Conservation (phyloP, 1,140 invertebrate species). For the Eumaeus atala region DNA sequence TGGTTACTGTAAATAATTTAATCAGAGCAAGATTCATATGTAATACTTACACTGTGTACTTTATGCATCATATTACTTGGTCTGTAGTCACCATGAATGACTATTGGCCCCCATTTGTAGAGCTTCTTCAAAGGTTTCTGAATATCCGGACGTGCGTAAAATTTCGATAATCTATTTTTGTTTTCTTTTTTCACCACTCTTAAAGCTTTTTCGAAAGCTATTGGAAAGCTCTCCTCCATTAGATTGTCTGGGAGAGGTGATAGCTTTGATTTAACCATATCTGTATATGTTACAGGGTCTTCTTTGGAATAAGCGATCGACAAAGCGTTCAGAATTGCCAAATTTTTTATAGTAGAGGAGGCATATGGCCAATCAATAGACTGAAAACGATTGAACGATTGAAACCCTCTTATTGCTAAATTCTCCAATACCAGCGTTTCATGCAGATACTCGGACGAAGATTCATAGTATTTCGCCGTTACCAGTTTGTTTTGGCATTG, state of each 20-base stretch:
- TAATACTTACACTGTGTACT: constrained; percentile 24
- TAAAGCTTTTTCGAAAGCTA: constrained; percentile 9
- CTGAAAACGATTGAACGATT: constrained; percentile 31
- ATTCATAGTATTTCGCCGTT: constrained; percentile 30
- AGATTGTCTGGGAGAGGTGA: not conserved
- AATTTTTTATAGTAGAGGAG: constrained; percentile 20
- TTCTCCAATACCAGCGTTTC: constrained; percentile 40
- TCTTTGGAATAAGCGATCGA: constrained; percentile 31
- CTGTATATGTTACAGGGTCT: constrained; percentile 26
- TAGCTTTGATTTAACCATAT: not conserved
- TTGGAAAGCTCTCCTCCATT: not conserved
- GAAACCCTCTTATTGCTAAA: constrained; percentile 26
- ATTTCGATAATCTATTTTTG: constrained; percentile 23
- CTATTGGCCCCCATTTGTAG: constrained; percentile 25
- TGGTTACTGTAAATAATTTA: not conserved
- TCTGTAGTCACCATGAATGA: constrained; percentile 48
- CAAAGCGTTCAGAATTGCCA: constrained; percentile 42
- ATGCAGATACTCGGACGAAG: constrained; percentile 17
- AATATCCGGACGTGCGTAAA: constrained; percentile 12
- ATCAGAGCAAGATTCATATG: not conserved
- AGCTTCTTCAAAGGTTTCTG: constrained; percentile 17
- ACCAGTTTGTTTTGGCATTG: constrained; percentile 6
- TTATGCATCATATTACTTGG: constrained; percentile 47
- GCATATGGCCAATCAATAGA: constrained; percentile 39
- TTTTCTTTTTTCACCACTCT: constrained; percentile 16